Percentiles rank a stretch among this genome's conserved stretches.
Conservation (phyloP, 2,888 invertebrate species). For the Dysmachus trigonus region DNA sequence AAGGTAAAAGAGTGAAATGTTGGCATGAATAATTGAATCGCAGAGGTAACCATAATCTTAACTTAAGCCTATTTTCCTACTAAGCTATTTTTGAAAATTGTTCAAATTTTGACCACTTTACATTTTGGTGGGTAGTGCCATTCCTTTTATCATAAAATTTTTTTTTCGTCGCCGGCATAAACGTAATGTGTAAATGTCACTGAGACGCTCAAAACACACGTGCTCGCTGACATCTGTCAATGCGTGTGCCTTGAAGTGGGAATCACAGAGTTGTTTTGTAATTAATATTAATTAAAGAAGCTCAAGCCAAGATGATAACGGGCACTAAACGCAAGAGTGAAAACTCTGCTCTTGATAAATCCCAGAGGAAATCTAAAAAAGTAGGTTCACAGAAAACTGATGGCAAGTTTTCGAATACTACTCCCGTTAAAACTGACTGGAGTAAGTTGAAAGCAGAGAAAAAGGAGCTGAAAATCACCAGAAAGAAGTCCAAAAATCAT, state of each 20-base stretch:
- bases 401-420: background rate
- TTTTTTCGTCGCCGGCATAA: background rate
- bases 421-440: slow-evolving; percentile 72
- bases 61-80: too few relatives aligned
- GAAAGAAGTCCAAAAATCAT: slow-evolving; percentile 68
- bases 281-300: background rate
- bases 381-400: background rate
- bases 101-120: too few relatives aligned
- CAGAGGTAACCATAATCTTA: too few relatives aligned
- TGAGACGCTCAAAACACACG: background rate
- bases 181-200: background rate
- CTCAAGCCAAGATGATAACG: background rate
- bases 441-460: slow-evolving; percentile 78
- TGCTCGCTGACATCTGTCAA: background rate
- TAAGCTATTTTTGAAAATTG: too few relatives aligned
- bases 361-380: background rate
- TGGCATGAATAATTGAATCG: too few relatives aligned
- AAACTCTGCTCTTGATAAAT: background rate
- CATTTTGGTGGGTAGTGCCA: too few relatives aligned
- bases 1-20: too few relatives aligned
- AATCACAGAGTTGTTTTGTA: background rate
- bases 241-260: background rate
- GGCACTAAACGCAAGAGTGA: background rate
- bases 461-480: slow-evolving; percentile 73
- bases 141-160: too few relatives aligned